A percentile compares a stretch with the other conserved stretches of the same genome.
These are phyloP conservation scores for Grantiella picta DNA, from an alignment of 2,113 vertebrate genomes.

Conservation along the genomic window DNA sequence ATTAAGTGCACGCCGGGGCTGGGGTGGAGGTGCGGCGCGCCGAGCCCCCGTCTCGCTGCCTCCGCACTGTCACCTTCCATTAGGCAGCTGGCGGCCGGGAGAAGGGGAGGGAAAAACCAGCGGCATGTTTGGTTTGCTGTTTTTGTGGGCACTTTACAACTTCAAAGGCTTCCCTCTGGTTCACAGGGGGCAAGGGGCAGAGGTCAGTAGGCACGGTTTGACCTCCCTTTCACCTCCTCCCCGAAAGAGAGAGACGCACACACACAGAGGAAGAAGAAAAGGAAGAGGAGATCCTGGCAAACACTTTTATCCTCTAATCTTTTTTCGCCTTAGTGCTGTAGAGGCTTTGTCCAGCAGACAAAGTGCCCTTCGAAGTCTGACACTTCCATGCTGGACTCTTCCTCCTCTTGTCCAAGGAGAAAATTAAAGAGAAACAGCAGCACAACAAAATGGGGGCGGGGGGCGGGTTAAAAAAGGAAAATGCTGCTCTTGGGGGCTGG, in stretches of 20 bases:
- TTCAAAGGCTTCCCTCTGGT: slow-evolving; percentile 62
- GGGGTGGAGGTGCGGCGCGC: background rate
- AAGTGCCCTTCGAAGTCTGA: background rate
- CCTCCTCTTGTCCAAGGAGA: background rate
- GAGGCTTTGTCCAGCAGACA: slow-evolving; percentile 38
- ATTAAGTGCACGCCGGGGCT: background rate
- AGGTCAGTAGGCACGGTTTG: slow-evolving; percentile 43
- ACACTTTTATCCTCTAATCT: slow-evolving; percentile 41
- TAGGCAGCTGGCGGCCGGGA: background rate
- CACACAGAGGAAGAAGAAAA: slow-evolving; percentile 15
- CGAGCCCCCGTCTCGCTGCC: background rate
- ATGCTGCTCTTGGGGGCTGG: background rate
- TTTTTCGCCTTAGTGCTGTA: background rate
- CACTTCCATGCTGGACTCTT: background rate
- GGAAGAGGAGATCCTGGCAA: slow-evolving; percentile 1
- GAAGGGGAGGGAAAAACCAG: slow-evolving; percentile 34
- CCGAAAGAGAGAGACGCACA: background rate
- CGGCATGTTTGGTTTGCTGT: slow-evolving; percentile 34
- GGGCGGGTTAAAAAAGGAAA: accelerated
- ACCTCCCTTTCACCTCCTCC: slow-evolving; percentile 61
- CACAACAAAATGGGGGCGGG: background rate
- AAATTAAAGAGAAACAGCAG: background rate
- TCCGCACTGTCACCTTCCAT: background rate
- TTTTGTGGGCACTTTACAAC: slow-evolving; percentile 35
- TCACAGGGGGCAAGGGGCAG: slow-evolving; percentile 63